phyloP scores from a whole-genome alignment of 2,797 vertebrate species.

The Fundulus diaphanus region DNA sequence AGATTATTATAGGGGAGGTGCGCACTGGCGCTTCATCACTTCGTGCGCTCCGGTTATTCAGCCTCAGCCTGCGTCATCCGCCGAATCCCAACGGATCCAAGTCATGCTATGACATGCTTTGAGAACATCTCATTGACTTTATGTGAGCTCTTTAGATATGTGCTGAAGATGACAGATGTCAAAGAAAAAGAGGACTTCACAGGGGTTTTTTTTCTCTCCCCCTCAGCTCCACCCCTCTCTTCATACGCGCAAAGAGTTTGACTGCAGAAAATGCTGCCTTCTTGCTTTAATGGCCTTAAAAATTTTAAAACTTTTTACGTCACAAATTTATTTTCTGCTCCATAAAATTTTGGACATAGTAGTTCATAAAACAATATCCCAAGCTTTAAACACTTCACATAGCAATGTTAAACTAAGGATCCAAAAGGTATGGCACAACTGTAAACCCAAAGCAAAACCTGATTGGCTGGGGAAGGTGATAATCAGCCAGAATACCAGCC shows the following conservation, averaged over 20 bases:
- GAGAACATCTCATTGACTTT: conserved; percentile 32
- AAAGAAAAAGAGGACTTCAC: background rate
- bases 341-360: background rate
- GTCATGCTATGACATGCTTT: conserved; percentile 23
- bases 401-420: too few relatives aligned
- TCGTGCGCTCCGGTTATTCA: conserved; percentile 66
- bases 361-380: background rate
- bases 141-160: conserved; percentile 17
- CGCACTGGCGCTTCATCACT: conserved; percentile 67
- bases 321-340: background rate
- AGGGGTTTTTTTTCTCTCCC: background rate
- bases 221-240: background rate
- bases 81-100: conserved; percentile 40
- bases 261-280: background rate
- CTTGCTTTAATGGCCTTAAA: background rate
- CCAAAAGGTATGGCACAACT: too few relatives aligned
- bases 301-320: background rate
- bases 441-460: background rate
- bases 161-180: conserved; percentile 8
- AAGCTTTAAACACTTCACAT: too few relatives aligned
- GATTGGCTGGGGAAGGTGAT: background rate
- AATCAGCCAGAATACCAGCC: background rate
- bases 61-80: conserved; percentile 71
- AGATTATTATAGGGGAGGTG: conserved; percentile 75
- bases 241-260: background rate